Evolutionary conservation across 2,888 invertebrate species (phyloP), one percentile per base, ranked within the genome.

Genomic region (Tetragonula carbonaria): DNA sequence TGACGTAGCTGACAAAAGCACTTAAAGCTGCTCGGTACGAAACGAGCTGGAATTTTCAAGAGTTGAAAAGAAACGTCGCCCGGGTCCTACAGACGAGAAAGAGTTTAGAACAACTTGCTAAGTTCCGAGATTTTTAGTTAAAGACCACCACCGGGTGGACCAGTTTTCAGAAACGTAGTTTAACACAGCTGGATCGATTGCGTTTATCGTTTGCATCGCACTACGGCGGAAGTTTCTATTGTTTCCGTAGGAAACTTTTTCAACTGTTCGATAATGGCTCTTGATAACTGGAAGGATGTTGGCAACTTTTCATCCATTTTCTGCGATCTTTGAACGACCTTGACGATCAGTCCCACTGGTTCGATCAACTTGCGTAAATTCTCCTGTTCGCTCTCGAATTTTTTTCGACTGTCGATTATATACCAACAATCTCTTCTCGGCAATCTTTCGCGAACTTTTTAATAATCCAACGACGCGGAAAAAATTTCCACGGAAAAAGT

Each of bases 1-100:
- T 8, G 8, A 45, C 23, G 75, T 16, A 23, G 62, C 53, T 77
- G 71, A 71, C 77, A 77, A 77, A 71, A 71, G 77, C 71, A 62
- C 62, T 71, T 70, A 53, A 63, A 38, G 38, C 28, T 11, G 59
- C 50, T n/a, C 67, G 28, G 38, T 14, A 53, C 38, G 59, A n/a
- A n/a, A 62, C n/a, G 18, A 53, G 51, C 38, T 23, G 50, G 63
- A 62, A 77, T 77, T 77, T 77, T 53, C 62, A 14, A 8, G 23
- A 63, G 53, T 51, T 13, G 71, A 71, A 53, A 63, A 71, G 71
- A 45, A 53, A 53, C 23, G 77, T 63, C 23, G 38, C n/a, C 38
- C 0, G n/a, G 23, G 45, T 45, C 45, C 45, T 11, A 45, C 8
- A 11, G 45, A n/a, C 33, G 33, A 18, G 13, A 28, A 45, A 45